Evolutionary conservation across 2,888 invertebrate genomes (phyloP).

Genomic region (Rhodophaea formosa): DNA sequence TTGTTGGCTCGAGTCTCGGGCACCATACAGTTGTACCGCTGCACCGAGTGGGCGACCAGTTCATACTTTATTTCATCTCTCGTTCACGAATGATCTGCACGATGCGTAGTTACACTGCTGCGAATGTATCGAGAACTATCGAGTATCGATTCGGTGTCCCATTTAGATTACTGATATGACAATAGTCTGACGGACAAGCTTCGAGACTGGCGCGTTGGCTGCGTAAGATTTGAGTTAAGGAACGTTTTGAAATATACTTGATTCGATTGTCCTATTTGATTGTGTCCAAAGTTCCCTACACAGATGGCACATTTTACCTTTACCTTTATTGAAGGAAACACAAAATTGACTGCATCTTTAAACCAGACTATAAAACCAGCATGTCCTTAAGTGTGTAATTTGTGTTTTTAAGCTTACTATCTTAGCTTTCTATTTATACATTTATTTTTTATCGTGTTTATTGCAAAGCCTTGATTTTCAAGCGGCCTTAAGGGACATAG

Average conservation of each 20-base stretch:
- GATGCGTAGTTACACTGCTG: slow-evolving; percentile 60
- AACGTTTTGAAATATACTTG: slow-evolving; percentile 47
- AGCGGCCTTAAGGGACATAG: no score
- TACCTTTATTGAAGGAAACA: no score
- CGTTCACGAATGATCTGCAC: slow-evolving; percentile 61
- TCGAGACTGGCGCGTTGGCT: slow-evolving; percentile 43
- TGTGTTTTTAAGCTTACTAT: no score
- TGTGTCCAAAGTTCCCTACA: slow-evolving; percentile 28
- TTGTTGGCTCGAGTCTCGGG: slow-evolving; percentile 64
- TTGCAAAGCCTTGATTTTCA: no score
- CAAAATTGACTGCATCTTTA: no score
- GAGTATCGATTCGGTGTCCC: slow-evolving; percentile 65
- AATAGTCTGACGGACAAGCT: slow-evolving; percentile 64
- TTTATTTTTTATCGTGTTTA: no score
- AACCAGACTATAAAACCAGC: no score
- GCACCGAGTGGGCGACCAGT: slow-evolving; percentile 44
- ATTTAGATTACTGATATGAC: slow-evolving; percentile 73
- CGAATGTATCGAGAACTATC: slow-evolving; percentile 52
- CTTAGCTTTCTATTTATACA: no score
- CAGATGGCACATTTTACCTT: background rate
- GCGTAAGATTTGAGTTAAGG: slow-evolving; percentile 56
- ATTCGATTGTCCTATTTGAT: slow-evolving; percentile 53
- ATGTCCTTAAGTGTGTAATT: no score
- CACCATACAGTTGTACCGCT: slow-evolving; percentile 46
- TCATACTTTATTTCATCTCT: slow-evolving; percentile 71